Base-by-base conservation (phyloP, 2,888 invertebrate genomes). In the Noctua comes region DNA sequence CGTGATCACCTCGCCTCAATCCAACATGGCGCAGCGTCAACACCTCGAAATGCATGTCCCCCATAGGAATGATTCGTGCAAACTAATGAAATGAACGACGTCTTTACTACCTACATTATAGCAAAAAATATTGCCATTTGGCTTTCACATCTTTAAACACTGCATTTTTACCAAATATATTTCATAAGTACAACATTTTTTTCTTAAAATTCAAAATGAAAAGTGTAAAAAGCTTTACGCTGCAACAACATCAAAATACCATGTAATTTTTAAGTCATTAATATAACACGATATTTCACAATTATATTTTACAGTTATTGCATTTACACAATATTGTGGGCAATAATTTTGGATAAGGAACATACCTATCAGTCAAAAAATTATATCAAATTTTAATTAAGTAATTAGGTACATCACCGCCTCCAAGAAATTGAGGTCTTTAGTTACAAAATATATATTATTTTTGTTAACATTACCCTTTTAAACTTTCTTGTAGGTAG, bases 61-160 rank as follows among this genome's bases (percentile, higher is more conserved):
- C 94, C 91, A 91, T 91, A 95, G 97, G 97, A 97, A 97, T 97
- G 97, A 97, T 97, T 97, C 97, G 97, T 97, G 97, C 97, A 97
- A 97, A 96, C 97, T 97, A 97, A 95, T 94, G 95, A 96, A 95
- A 96, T 96, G 96, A 93, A 88, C 84, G 81, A 95, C 95, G 94
- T 87, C 84, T 88, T 93, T 91, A 91, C 84, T 85, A 89, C 76
- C 90, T 92, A 91, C 89, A 88, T 90, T 91, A 84, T 91, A 91
- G 88, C 89, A 89, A 91, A 92, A 90, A 91, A 88, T 91, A 90
- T 91, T 90, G 90, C 92, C 91, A 82, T 81, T 85, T 80, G 90
- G 88, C 88, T 84, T 84, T 77, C 74, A 83, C 84, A 88, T 82
- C 76, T 85, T 84, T 81, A 82, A 86, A 87, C 84, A 80, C 83